phyloP scores from a whole-genome alignment of 2,797 vertebrate genomes.

The Coendou prehensilis region DNA sequence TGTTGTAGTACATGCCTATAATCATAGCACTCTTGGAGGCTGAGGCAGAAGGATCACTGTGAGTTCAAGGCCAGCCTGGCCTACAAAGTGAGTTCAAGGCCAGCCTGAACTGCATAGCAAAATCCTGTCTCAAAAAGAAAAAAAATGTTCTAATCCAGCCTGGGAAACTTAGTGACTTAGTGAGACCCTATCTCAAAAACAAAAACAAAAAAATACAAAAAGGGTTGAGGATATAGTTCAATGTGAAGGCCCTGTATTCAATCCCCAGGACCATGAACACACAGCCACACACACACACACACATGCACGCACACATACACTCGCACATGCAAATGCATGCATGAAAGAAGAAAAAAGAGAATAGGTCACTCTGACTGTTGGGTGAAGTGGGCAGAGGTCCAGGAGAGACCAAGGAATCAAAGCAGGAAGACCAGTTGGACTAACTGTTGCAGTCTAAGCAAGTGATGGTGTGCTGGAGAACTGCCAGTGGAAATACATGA shows the following conservation, averaged over 20 bases:
- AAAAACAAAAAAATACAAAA: not conserved
- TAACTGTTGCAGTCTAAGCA: not conserved
- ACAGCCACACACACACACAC: not conserved
- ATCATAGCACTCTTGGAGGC: not conserved
- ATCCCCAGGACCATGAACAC: not conserved
- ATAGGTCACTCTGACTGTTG: not conserved
- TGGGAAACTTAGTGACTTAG: not conserved
- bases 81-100: too few species aligned
- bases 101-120: not conserved
- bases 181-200: not conserved
- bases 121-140: not conserved
- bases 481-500: not conserved
- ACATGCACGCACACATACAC: not conserved
- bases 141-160: not conserved
- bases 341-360: not conserved
- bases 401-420: not conserved
- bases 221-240: not conserved
- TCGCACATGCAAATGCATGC: not conserved
- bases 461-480: not conserved
- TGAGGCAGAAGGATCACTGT: not conserved
- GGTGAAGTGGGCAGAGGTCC: not conserved
- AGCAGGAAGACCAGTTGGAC: not conserved
- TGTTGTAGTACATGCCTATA: not conserved
- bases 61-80: not conserved
- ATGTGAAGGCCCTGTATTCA: not conserved